A percentile compares a stretch with the other conserved stretches of the same genome.
phyloP scores from a whole-genome alignment of 2,888 invertebrate species.

The Microplitis manilae region DNA sequence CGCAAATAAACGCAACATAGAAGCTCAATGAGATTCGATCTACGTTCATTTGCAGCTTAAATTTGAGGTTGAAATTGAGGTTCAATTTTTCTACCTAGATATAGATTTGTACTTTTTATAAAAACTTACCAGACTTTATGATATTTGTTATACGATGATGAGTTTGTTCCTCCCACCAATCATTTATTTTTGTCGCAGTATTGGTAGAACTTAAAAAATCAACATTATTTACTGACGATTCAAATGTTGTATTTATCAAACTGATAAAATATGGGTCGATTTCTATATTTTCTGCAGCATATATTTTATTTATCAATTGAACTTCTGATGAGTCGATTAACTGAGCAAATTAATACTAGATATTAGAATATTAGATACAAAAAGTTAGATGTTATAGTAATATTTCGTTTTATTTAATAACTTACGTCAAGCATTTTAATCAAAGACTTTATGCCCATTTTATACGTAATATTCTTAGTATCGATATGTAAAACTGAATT shows the following conservation, averaged over 20 bases:
- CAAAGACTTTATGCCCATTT: slow-evolving; percentile 54
- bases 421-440: slow-evolving; percentile 59
- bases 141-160: slow-evolving; percentile 86
- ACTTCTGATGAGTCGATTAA: neutral
- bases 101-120: neutral
- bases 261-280: slow-evolving; percentile 70
- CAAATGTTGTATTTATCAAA: slow-evolving; percentile 77
- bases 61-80: no score
- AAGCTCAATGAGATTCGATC: no score
- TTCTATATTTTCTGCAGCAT: neutral
- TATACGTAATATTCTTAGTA: slow-evolving; percentile 38
- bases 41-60: no score
- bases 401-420: neutral
- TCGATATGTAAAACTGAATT: slow-evolving; percentile 56
- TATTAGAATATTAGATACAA: neutral
- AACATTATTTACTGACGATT: slow-evolving; percentile 77
- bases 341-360: neutral
- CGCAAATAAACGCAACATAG: no score
- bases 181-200: slow-evolving; percentile 78
- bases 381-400: neutral
- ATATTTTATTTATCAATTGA: neutral
- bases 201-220: slow-evolving; percentile 75
- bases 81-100: no score
- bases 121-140: slow-evolving; percentile 73
- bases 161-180: slow-evolving; percentile 86